A percentile compares a stretch with the other conserved stretches of the same genome.
phyloP scores from a whole-genome alignment of 2,797 vertebrate species.

The Pseudomugil gertrudae region DNA sequence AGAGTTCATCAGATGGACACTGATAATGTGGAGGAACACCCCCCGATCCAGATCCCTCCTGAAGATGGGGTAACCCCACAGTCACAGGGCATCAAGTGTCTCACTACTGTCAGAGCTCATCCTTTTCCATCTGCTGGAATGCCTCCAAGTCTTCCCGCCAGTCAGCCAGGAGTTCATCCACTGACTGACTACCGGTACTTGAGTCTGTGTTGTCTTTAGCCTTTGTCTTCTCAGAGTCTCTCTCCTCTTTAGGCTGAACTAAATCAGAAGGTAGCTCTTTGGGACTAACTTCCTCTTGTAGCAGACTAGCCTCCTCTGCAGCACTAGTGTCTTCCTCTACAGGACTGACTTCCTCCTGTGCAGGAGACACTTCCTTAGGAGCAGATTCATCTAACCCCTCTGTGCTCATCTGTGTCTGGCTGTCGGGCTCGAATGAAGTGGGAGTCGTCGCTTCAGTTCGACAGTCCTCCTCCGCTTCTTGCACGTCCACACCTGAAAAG shows the following conservation, averaged over 20 bases:
- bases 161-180: slow-evolving; percentile 94
- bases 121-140: slow-evolving; percentile 99
- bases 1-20: slow-evolving; percentile 33
- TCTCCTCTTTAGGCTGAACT: slow-evolving; percentile 39
- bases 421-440: slow-evolving; percentile 49
- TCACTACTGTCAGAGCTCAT: slow-evolving; percentile 91
- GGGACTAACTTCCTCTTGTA: slow-evolving; percentile 34
- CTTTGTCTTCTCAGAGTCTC: slow-evolving; percentile 72
- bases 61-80: slow-evolving; percentile 34
- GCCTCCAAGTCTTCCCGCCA: slow-evolving; percentile 99
- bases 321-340: slow-evolving; percentile 38
- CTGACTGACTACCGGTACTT: slow-evolving; percentile 82
- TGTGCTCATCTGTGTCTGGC: slow-evolving; percentile 65
- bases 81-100: slow-evolving; percentile 37
- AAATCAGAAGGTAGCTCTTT: slow-evolving; percentile 11
- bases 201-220: slow-evolving; percentile 77
- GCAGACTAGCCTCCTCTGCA: slow-evolving; percentile 32
- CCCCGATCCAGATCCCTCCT: slow-evolving; percentile 8
- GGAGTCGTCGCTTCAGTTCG: slow-evolving; percentile 69
- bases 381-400: slow-evolving; percentile 53
- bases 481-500: slow-evolving; percentile 71
- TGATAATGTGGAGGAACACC: slow-evolving; percentile 30
- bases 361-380: slow-evolving; percentile 44
- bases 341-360: slow-evolving; percentile 45
- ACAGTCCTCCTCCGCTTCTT: slow-evolving; percentile 72